Conservation (phyloP, 2,888 invertebrate genomes). For the Sialis lutaria region DNA sequence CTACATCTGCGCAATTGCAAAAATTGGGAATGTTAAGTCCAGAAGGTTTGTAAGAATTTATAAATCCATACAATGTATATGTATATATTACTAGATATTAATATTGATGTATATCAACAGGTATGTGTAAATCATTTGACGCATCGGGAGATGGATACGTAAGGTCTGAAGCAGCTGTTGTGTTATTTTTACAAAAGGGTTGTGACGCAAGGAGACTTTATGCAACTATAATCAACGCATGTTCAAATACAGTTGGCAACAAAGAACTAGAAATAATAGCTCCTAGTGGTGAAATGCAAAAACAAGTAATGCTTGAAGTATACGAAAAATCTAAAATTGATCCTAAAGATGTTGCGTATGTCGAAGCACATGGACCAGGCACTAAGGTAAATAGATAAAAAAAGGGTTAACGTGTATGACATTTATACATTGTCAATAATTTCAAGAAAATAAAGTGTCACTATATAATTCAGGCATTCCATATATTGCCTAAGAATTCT, state of each 20-base stretch:
- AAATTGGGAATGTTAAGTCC: conserved; percentile 52
- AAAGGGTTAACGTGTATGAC: too few species aligned
- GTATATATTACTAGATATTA: too few species aligned
- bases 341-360: conserved; percentile 29
- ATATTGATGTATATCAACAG: too few species aligned
- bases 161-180: conserved; percentile 26
- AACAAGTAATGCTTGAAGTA: conserved; percentile 25
- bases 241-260: conserved; percentile 34
- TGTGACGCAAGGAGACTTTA: conserved; percentile 24
- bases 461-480: too few species aligned
- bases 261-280: conserved; percentile 12
- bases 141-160: conserved; percentile 58
- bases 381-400: conserved; percentile 19
- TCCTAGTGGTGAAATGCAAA: conserved; percentile 11
- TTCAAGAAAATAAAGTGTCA: too few species aligned
- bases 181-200: conserved; percentile 23
- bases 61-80: too few species aligned
- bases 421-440: too few species aligned
- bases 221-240: conserved; percentile 29
- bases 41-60: conserved; percentile 33
- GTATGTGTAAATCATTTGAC: conserved; percentile 70
- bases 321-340: conserved; percentile 30
- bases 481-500: too few species aligned
- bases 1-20: conserved; percentile 68
- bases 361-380: conserved; percentile 40